These are phyloP conservation scores for Nephila pilipes DNA, from an alignment of 1,140 invertebrate species.

Conservation along the genomic window DNA sequence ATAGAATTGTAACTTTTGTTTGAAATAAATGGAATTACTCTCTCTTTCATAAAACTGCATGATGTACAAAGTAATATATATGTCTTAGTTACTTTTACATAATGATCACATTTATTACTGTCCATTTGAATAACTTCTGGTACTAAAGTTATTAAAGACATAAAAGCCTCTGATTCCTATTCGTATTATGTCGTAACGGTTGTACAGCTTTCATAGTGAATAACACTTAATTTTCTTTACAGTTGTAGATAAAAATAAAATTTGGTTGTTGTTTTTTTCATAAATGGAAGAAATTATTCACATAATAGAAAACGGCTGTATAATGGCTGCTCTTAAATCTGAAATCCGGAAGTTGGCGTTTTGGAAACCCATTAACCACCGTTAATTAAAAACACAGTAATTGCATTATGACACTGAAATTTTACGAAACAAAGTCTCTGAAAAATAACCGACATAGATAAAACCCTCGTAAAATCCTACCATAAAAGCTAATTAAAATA, in stretches of 20 bases:
- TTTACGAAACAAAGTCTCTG: not conserved
- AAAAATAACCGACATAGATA: slow-evolving; percentile 54
- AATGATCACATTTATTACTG: too few relatives aligned
- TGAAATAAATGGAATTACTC: too few relatives aligned
- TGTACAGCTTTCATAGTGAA: not conserved
- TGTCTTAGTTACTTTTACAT: too few relatives aligned
- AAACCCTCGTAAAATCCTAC: slow-evolving; percentile 45
- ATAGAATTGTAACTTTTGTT: too few relatives aligned
- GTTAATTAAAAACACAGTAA: slow-evolving; percentile 47
- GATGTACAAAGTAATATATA: too few relatives aligned
- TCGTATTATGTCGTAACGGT: too few relatives aligned
- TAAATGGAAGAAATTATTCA: not conserved
- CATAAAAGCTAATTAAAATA: slow-evolving; percentile 64
- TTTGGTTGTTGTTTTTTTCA: not conserved
- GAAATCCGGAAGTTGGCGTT: slow-evolving; percentile 21
- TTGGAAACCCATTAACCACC: not conserved
- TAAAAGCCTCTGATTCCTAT: too few relatives aligned
- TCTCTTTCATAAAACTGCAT: too few relatives aligned
- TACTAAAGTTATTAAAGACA: too few relatives aligned
- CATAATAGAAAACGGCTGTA: not conserved
- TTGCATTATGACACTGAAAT: slow-evolving; percentile 52
- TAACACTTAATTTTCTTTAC: not conserved
- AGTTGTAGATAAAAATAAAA: not conserved
- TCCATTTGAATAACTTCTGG: too few relatives aligned
- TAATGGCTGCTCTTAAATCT: not conserved